Evolutionary conservation across 2,113 vertebrate genomes (phyloP), one percentile per base, ranked within the genome.

Genomic region (Circaetus cinerascens): DNA sequence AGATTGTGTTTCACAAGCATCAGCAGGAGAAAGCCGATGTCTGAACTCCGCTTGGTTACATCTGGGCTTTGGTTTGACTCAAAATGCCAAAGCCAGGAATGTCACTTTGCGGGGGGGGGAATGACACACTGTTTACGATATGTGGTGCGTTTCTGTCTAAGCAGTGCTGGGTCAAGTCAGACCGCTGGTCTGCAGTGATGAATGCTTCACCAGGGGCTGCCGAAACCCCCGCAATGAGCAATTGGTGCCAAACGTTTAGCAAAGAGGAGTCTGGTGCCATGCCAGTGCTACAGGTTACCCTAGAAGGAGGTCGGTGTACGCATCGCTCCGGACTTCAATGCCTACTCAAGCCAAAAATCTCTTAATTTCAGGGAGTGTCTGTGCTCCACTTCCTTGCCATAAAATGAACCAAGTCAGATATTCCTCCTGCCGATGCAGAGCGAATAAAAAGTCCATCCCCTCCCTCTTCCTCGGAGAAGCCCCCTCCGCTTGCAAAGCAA

Each of bases 371-470:
- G 16, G 16, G 12, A 4, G 1, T 38, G 22, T 7, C 48, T 23
- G 5, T 5, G 2, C 19, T 59, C 51, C 15, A 1, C 19, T 76
- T 75, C 55, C 36, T 57, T 73, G 22, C 20, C 10, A 23, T 72
- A 59, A 60, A 41, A 55, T 50, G 8, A 45, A 21, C 56, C 8
- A 30, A 53, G 13, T 50, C 7, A 8, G 36, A 15, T 5, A 62
- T 77, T 90, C 19, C 25, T 38, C 15, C 30, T 41, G 29, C 22
- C 26, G 32, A 4, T 9, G 40, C 32, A 32, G 43, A 63, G 11
- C 0, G 0, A 67, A 30, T 43, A 46, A 77, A 36, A 15, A 5
- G 4, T 19, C 26, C 23, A 9, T 43, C 13, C 27, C 22, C 9
- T 10, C 26, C 38, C 9, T 27, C 64, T 79, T 82, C 32, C 32